Conservation (phyloP, 2,888 invertebrate species). For the Nyleta sp. region DNA sequence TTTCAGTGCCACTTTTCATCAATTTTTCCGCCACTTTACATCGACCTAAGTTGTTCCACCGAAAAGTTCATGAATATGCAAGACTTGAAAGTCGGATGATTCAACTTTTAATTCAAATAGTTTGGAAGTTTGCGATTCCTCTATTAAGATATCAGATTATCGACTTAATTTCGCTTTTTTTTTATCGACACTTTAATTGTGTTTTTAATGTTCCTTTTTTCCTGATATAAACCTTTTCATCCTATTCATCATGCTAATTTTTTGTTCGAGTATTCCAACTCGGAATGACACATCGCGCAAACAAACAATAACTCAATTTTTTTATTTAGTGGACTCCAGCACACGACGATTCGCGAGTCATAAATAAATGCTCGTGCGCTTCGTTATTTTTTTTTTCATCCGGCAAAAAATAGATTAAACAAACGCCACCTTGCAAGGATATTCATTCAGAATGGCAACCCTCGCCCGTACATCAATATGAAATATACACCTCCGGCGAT, state of each 20-base stretch:
- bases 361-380: slow-evolving; percentile 3
- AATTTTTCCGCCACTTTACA: background rate
- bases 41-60: background rate
- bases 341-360: no score
- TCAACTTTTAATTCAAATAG: background rate
- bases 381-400: slow-evolving; percentile 2
- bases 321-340: no score
- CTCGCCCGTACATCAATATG: slow-evolving; percentile 34
- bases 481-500: slow-evolving; percentile 40
- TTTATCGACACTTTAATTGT: background rate
- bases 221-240: background rate
- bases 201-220: background rate
- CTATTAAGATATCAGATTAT: background rate
- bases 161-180: background rate
- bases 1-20: background rate
- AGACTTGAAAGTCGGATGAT: background rate
- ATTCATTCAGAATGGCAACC: slow-evolving; percentile 15
- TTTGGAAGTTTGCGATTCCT: background rate
- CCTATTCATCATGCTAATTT: background rate
- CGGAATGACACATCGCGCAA: background rate
- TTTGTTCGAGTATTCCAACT: background rate
- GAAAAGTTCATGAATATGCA: slow-evolving; percentile 1
- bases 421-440: slow-evolving; percentile 22
- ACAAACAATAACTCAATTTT: slow-evolving; percentile 7
- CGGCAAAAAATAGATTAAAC: slow-evolving; percentile 21